These are phyloP conservation scores for Phanerotoma sp. DNA, from an alignment of 2,888 invertebrate genomes.

Conservation along the genomic window DNA sequence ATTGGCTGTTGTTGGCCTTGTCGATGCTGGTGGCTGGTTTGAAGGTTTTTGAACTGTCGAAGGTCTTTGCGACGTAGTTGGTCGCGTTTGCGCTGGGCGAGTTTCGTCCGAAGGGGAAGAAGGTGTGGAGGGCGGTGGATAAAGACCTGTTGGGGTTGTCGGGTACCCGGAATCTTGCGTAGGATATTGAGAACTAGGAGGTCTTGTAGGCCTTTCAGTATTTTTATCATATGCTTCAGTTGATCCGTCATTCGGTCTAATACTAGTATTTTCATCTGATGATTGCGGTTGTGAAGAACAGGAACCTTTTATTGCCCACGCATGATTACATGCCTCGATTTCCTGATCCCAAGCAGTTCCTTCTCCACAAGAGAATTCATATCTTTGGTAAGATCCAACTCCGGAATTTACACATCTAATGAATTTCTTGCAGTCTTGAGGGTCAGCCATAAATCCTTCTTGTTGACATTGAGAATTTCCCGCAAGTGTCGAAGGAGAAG, in stretches of 20 bases:
- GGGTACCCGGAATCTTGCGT: neutral
- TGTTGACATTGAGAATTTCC: slow-evolving; percentile 42
- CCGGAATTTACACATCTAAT: slow-evolving; percentile 57
- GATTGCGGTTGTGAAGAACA: neutral
- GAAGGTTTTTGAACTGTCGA: too few relatives aligned
- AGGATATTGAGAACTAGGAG: slow-evolving; percentile 1
- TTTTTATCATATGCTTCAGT: neutral
- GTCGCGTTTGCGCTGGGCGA: too few relatives aligned
- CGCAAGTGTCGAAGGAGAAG: too few relatives aligned
- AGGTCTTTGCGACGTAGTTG: too few relatives aligned
- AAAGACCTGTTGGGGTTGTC: too few relatives aligned
- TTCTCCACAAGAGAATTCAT: slow-evolving; percentile 61
- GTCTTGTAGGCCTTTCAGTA: too few relatives aligned
- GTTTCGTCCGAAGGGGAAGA: too few relatives aligned
- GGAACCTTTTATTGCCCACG: slow-evolving; percentile 49
- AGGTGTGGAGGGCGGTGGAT: too few relatives aligned
- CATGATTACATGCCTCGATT: slow-evolving; percentile 62
- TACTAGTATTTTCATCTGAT: slow-evolving; percentile 6
- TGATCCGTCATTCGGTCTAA: slow-evolving; percentile 30
- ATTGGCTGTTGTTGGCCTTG: too few relatives aligned
- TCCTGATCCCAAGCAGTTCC: slow-evolving; percentile 65
- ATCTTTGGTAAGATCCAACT: slow-evolving; percentile 56
- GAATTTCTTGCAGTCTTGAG: slow-evolving; percentile 55
- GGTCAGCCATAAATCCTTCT: slow-evolving; percentile 57
- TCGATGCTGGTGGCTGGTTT: too few relatives aligned